A percentile compares a stretch with the other conserved stretches of the same genome.
Conservation (phyloP, 2,113 vertebrate genomes). For the Vidua macroura region DNA sequence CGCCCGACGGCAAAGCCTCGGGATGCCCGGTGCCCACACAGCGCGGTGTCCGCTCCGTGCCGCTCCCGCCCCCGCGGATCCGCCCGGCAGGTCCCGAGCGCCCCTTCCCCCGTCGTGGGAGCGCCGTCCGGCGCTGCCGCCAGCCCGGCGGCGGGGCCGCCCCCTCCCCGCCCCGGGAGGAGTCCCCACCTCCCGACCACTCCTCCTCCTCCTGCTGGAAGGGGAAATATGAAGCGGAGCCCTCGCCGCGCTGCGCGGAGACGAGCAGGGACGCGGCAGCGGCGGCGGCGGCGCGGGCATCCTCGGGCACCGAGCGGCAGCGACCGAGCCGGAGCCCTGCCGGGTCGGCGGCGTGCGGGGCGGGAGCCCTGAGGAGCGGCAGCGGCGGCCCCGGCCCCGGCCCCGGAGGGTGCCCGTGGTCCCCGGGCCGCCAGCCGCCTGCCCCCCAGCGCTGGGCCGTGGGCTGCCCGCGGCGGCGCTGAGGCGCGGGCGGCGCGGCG, state of each 20-base stretch:
- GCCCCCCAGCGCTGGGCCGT: neutral
- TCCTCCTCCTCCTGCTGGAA: slow-evolving; percentile 21
- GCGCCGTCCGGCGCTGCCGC: neutral
- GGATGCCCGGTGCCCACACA: neutral
- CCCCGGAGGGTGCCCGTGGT: too few relatives aligned
- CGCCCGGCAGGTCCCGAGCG: neutral
- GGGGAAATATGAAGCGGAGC: slow-evolving; percentile 73
- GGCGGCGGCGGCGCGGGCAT: neutral
- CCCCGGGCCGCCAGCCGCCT: too few relatives aligned
- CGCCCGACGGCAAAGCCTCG: neutral
- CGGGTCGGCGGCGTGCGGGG: neutral
- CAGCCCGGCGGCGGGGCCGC: neutral
- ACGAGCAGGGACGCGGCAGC: neutral
- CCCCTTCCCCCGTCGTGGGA: neutral
- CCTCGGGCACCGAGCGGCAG: neutral
- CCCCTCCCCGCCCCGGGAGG: neutral
- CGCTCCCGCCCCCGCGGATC: neutral
- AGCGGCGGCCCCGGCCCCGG: neutral
- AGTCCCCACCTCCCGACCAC: slow-evolving; percentile 4
- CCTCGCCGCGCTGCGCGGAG: neutral
- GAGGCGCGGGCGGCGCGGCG: slow-evolving; percentile 26
- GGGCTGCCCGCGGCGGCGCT: neutral
- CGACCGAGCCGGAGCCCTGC: neutral
- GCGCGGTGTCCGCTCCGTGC: neutral
- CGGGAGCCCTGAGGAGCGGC: neutral